Base-by-base conservation (phyloP, 1,140 invertebrate species). In the Conus ventricosus region DNA sequence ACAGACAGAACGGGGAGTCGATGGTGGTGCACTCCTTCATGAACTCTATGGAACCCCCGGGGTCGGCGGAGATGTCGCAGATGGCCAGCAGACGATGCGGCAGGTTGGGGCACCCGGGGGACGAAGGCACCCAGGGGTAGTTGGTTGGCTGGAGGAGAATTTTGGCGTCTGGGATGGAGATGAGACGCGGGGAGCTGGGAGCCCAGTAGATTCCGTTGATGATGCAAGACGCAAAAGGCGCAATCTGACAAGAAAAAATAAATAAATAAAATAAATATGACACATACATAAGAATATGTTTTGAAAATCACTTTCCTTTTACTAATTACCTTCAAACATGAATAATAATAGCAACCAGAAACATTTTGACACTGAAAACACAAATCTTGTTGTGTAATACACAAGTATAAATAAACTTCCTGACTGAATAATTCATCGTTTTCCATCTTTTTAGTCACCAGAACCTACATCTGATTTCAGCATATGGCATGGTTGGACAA, bases 1-100 rank as follows among this genome's bases (percentile, higher is more conserved):
- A 99, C 0, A 99, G 96, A 95, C 98, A 99, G 95, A 99, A 99
- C 0, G 99, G 99, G 23, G 98, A 99, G 93, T 99, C 99, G 85
- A 99, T 99, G 0, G 99, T 99, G 0, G 99, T 99, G 93, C 99
- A 99, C 94, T 99, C 99, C 92, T 99, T 99, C 99, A 99, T 99
- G 93, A 99, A 99, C 95, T 99, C 99, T 88, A 99, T 99, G 39
- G 98, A 99, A 81, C 99, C 99, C 23, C 99, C 99, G 0, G 99
- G 99, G 96, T 99, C 99, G 4, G 99, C 99, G 5, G 98, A 99
- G 92, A 99, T 99, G 94, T 99, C 99, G 95, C 99, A 99, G 93
- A 99, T 99, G 10, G 96, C 96, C 27, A 97, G 91, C 53, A 97
- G 95, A 51, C 92, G 92, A 88, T 99, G 98, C 0, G 99, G 98